Base-by-base conservation (phyloP, 2,797 vertebrate genomes). In the Petrocephalus sullivani region DNA sequence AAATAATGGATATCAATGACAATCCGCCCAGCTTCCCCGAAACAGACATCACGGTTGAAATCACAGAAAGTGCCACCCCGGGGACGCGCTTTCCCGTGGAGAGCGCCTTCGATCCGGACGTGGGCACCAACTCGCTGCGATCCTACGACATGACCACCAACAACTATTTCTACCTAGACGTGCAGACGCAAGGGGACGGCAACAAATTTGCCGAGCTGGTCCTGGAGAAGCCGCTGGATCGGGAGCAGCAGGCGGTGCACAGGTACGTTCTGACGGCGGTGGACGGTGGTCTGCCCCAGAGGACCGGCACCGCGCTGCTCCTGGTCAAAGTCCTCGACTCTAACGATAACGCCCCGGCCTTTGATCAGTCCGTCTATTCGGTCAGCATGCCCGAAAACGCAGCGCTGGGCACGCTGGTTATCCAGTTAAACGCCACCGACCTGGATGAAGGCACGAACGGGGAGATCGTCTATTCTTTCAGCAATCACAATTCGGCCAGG, bases 1-100 rank as follows among this genome's bases (percentile, higher is more conserved):
- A 99, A 90, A 97, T 99, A 92, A 94, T 98, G 96, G 98, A 99
- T 95, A 97, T 99, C 91, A 99, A 99, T 90, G 98, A 99, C 95
- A 99, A 99, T 90, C 96, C 98, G 0, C 98, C 98, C 89, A 93
- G 95, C 91, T 99, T 99, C 89, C 97, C 97, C 0, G 97, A 97
- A 93, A 96, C 97, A 0, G 98, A 99, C 94, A 96, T 99, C 89
- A 97, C 97, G 0, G 97, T 99, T 95, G 98, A 99, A 94, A 99
- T 99, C 93, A 98, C 98, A 0, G 98, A 99, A 94, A 99, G 98
- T 92, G 98, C 98, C 87, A 97, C 97, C 12, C 98, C 98, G n/a
- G 98, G 98, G 75, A 99, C 98, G 87, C 98, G 98, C 87, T 98
- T 99, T 95, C 98, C 98, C 0, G 94, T 99, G 94, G 98, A 99